These are phyloP conservation scores for Harlomillsia oculata DNA, from an alignment of 1,140 invertebrate genomes.

Conservation along the genomic window DNA sequence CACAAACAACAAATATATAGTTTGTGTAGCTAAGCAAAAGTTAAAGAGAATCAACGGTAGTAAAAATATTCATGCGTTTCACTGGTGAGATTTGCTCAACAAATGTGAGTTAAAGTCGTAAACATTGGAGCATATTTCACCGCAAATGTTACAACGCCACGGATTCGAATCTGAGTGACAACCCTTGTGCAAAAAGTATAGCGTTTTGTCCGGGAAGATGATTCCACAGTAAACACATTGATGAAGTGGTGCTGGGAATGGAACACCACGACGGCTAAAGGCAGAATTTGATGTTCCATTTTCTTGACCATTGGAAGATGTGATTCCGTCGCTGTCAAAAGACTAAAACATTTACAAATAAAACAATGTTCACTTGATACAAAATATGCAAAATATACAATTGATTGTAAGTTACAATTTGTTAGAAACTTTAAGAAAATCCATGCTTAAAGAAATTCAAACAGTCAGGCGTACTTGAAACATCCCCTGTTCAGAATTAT, in stretches of 20 bases:
- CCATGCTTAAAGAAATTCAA: background rate
- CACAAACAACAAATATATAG: no score
- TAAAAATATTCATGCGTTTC: no score
- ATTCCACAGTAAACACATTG: constrained; percentile 84
- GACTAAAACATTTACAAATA: constrained; percentile 6
- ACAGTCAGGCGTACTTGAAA: background rate
- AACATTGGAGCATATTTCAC: constrained; percentile 80
- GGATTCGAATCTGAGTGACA: constrained; percentile 93
- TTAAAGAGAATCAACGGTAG: no score
- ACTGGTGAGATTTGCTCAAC: constrained; percentile 83
- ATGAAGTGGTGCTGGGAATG: constrained; percentile 39
- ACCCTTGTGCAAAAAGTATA: constrained; percentile 94
- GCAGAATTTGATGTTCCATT: constrained; percentile 22
- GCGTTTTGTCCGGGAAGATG: constrained; percentile 84
- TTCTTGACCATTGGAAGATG: constrained; percentile 30
- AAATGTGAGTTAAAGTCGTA: constrained; percentile 96
- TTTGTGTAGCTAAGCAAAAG: no score
- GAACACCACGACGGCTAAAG: constrained; percentile 17
- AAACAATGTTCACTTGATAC: background rate
- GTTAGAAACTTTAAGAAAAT: background rate
- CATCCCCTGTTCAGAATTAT: background rate
- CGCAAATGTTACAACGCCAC: constrained; percentile 96
- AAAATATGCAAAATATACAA: background rate
- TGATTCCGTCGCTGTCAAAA: constrained; percentile 31
- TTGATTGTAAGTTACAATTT: background rate